Conservation (phyloP, 2,888 invertebrate genomes). For the Clusia tigrina region DNA sequence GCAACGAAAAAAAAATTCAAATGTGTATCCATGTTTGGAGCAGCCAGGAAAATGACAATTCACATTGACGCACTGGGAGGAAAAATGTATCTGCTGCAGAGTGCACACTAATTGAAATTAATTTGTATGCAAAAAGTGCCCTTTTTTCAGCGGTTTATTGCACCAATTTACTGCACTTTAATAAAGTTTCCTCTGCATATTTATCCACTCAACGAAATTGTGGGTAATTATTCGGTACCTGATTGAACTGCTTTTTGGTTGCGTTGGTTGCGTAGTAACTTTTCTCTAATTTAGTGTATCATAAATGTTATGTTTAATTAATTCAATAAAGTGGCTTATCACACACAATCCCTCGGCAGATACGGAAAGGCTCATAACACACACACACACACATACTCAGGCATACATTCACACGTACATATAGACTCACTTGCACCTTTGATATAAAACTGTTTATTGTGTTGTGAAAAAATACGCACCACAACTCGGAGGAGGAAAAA, state of each 20-base stretch:
- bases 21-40: conserved; percentile 25
- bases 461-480: conserved; percentile 35
- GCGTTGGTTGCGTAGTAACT: too few species aligned
- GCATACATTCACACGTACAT: conserved; percentile 1
- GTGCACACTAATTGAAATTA: conserved; percentile 56
- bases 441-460: conserved; percentile 24
- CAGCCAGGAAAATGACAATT: conserved; percentile 30
- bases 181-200: conserved; percentile 20
- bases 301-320: too few species aligned
- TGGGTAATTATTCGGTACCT: too few species aligned
- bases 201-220: conserved; percentile 8
- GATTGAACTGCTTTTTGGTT: too few species aligned
- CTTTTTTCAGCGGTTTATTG: conserved; percentile 51
- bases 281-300: too few species aligned
- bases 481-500: conserved; percentile 37
- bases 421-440: background rate
- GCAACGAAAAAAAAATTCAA: conserved; percentile 4
- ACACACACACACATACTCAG: background rate
- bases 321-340: conserved; percentile 12
- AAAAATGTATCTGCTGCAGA: conserved; percentile 39
- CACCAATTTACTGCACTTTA: conserved; percentile 39
- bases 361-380: background rate
- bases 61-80: conserved; percentile 15
- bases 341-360: background rate
- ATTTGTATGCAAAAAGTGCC: conserved; percentile 45